Base-by-base conservation (phyloP, 2,113 vertebrate genomes). In the Nothocercus nigrocapillus region DNA sequence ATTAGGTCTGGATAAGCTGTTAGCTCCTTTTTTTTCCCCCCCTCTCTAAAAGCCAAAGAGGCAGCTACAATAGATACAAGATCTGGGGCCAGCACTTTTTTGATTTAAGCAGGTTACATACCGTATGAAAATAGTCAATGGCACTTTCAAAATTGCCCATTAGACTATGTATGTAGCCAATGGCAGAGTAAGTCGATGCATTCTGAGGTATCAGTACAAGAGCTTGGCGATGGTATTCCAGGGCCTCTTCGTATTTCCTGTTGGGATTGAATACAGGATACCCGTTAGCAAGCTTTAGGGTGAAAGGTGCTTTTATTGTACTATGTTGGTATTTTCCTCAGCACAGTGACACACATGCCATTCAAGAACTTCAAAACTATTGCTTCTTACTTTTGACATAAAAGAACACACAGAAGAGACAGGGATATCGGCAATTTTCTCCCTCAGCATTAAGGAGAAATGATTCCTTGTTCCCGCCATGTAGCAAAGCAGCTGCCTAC, bases 101-200 rank as follows among this genome's bases (percentile, higher is more conserved):
- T 22, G 81, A 16, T 2, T 63, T 13, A 68, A 53, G 86, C 11
- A 63, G 53, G 77, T 84, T 85, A 96, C 97, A 10, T 98, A 99
- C 99, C 73, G 99, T 99, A 67, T 99, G 99, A 97, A 99, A 99
- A 96, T 99, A 99, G 98, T 99, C 99, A 36, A 99, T 99, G 8
- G 99, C 99, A 0, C 98, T 99, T 97, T 99, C 99, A 85, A 99
- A 99, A 95, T 99, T 99, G 53, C 99, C 99, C 99, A 99, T 99
- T 40, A 99, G 98, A 96, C 99, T 99, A 61, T 99, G 99, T 34
- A 99, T 99, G 30, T 99, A 99, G 91, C 99, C 99, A 63, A 99
- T 99, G 74, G 99, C 98, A 21, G 99, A 98, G 51, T 99, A 99
- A 36, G 99, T 99, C 25, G 99, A 99, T 8, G 99, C 99, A 11